A percentile compares a stretch with the other conserved stretches of the same genome.
These are phyloP conservation scores for Hirtodrosophila alboralis DNA, from an alignment of 2,888 invertebrate genomes.

Conservation along the genomic window DNA sequence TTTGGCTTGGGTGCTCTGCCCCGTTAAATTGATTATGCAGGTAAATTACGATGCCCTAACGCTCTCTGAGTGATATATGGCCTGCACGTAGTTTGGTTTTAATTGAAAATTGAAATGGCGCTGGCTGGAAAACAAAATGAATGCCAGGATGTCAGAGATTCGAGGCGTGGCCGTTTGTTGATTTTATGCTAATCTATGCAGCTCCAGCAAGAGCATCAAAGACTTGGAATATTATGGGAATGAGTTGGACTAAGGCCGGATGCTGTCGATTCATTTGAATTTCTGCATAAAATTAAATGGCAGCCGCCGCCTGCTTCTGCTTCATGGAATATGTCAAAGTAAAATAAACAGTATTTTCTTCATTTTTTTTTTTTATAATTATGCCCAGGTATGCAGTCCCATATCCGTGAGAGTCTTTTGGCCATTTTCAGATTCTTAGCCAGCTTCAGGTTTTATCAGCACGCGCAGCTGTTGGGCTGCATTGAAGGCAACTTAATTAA, in stretches of 20 bases:
- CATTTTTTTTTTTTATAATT: conserved; percentile 50
- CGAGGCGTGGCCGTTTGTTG: conserved; percentile 51
- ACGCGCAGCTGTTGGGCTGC: conserved; percentile 48
- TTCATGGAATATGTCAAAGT: conserved; percentile 56
- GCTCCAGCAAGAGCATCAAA: conserved; percentile 56
- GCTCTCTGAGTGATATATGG: conserved; percentile 58
- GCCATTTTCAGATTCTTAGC: conserved; percentile 11
- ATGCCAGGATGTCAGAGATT: conserved; percentile 17
- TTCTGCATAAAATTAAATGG: conserved; percentile 67
- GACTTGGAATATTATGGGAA: too few species aligned
- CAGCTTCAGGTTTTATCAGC: conserved; percentile 47
- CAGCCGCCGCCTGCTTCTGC: conserved; percentile 25
- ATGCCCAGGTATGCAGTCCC: conserved; percentile 54
- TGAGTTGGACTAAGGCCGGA: conserved; percentile 1
- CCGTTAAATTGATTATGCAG: conserved; percentile 65
- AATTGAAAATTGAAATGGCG: conserved; percentile 69
- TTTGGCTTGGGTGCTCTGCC: background rate
- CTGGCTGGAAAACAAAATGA: conserved; percentile 24
- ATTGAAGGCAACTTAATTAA: conserved; percentile 66
- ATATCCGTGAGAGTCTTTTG: background rate
- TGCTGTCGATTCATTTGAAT: conserved; percentile 61
- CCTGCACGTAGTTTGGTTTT: conserved; percentile 55
- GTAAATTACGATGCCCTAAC: conserved; percentile 55
- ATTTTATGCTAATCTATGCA: conserved; percentile 77
- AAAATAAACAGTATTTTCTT: conserved; percentile 64